phyloP scores from a whole-genome alignment of 2,113 vertebrate genomes.

The Stomatorhinus ivindoensis region DNA sequence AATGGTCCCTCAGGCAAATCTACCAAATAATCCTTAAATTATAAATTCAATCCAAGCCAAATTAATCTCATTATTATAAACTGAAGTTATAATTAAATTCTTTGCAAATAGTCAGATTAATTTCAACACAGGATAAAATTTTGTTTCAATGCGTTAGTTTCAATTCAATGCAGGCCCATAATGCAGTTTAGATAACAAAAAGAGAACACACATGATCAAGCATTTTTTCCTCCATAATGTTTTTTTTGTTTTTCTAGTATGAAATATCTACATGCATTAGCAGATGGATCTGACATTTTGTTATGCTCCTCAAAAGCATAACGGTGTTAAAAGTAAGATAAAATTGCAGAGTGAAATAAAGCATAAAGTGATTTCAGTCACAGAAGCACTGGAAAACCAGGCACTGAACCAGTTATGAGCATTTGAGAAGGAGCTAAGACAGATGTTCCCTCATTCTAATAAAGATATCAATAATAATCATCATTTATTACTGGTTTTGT shows the following conservation, averaged over 20 bases:
- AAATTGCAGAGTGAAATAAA: not conserved
- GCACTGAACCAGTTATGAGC: not conserved
- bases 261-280: not conserved
- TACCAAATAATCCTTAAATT: slow-evolving; percentile 17
- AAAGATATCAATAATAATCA: slow-evolving; percentile 16
- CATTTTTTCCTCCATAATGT: not conserved
- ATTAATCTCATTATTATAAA: slow-evolving; percentile 17
- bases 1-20: slow-evolving; percentile 9
- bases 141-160: slow-evolving; percentile 2
- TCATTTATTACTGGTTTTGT: slow-evolving; percentile 9
- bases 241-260: not conserved
- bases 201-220: not conserved
- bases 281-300: not conserved
- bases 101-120: slow-evolving; percentile 10
- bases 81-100: slow-evolving; percentile 9
- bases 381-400: slow-evolving; percentile 2
- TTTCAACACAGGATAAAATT: slow-evolving; percentile 11
- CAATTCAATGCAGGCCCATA: not conserved
- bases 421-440: not conserved
- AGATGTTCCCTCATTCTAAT: not conserved
- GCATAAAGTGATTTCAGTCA: not conserved
- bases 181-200: not conserved
- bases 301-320: not conserved
- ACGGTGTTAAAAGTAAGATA: not conserved
- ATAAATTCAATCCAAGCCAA: slow-evolving; percentile 10